Evolutionary conservation across 2,113 vertebrate species (phyloP).

Genomic region (Vanacampus margaritifer): DNA sequence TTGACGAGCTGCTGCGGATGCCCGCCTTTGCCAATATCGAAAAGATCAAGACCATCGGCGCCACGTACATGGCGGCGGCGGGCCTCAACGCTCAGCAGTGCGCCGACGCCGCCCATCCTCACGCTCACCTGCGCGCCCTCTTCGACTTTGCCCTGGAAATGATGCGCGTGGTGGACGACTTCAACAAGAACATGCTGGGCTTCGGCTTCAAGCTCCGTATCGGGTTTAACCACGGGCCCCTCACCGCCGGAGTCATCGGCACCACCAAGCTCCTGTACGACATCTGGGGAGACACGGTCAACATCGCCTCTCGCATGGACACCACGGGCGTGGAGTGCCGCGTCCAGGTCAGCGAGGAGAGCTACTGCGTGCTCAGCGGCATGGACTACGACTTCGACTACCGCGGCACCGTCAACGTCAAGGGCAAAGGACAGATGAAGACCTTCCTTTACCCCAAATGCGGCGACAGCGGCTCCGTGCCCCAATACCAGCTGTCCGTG

Average conservation of each 20-base stretch:
- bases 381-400: slow-evolving; percentile 98
- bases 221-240: slow-evolving; percentile 94
- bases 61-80: slow-evolving; percentile 95
- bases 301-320: slow-evolving; percentile 98
- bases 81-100: slow-evolving; percentile 89
- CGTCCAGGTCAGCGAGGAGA: slow-evolving; percentile 97
- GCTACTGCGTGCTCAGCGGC: slow-evolving; percentile 85
- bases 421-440: slow-evolving; percentile 99
- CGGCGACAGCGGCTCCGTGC: slow-evolving; percentile 83
- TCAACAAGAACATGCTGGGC: slow-evolving; percentile 99
- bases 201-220: slow-evolving; percentile 96
- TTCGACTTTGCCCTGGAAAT: slow-evolving; percentile 97
- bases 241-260: slow-evolving; percentile 95
- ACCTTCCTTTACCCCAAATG: slow-evolving; percentile 95
- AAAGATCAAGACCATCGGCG: slow-evolving; percentile 98
- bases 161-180: slow-evolving; percentile 97
- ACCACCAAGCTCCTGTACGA: slow-evolving; percentile 97
- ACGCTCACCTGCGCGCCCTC: slow-evolving; percentile 86
- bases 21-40: slow-evolving; percentile 84
- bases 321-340: slow-evolving; percentile 95
- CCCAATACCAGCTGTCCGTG: slow-evolving; percentile 91
- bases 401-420: slow-evolving; percentile 95
- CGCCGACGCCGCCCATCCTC: slow-evolving; percentile 81
- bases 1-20: slow-evolving; percentile 89
- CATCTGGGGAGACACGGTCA: slow-evolving; percentile 98